Percentiles rank a stretch among this genome's conserved stretches.
phyloP scores from a whole-genome alignment of 2,113 vertebrate genomes.

The Ursus arctos region DNA sequence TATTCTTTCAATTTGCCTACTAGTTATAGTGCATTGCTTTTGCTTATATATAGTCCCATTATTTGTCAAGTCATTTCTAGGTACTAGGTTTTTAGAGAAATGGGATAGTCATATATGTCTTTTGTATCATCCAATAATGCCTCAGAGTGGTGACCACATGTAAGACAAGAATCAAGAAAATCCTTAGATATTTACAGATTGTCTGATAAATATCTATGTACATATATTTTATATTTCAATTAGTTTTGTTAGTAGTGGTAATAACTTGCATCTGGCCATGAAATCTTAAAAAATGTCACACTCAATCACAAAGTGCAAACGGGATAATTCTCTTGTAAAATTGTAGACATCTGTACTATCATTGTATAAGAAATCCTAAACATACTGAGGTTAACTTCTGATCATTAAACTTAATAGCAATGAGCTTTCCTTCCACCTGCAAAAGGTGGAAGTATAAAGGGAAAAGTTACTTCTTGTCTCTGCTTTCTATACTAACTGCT shows the following conservation, averaged over 20 bases:
- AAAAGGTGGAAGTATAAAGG: not conserved
- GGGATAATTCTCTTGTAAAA: not conserved
- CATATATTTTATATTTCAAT: not conserved
- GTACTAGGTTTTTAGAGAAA: not conserved
- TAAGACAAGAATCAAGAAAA: not conserved
- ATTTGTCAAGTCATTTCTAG: not conserved
- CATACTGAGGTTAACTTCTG: not conserved
- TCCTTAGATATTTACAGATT: not conserved
- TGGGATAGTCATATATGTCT: not conserved
- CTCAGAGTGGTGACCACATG: not conserved
- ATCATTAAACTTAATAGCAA: constrained; percentile 1
- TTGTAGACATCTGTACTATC: not conserved
- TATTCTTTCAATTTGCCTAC: not conserved
- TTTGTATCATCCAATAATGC: not conserved
- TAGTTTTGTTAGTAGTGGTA: not conserved
- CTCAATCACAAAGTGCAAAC: not conserved
- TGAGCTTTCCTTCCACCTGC: not conserved
- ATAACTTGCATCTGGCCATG: not conserved
- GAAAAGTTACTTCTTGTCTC: not conserved
- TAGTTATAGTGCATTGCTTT: not conserved
- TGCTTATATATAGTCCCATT: not conserved
- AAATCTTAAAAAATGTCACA: constrained; percentile 31
- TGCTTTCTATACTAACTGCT: not conserved
- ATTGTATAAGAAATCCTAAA: not conserved
- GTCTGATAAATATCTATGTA: not conserved